Base-by-base conservation (phyloP, 2,888 invertebrate species). In the Plusia festucae region DNA sequence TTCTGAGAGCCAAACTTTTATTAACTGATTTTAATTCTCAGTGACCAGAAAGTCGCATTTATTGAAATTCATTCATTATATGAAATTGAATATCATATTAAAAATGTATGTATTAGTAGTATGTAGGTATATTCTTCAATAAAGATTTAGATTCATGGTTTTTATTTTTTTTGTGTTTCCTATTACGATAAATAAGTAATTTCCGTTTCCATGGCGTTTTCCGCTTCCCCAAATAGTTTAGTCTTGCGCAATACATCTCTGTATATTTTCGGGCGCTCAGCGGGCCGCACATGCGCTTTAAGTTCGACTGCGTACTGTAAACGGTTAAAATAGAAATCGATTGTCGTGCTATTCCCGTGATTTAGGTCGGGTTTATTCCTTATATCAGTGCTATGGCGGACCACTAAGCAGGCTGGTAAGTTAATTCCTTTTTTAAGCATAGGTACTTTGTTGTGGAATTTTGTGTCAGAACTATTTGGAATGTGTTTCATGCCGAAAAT, bases 271-370 rank as follows among this genome's bases (percentile, higher is more conserved):
- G 75, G 88, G 88, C 88, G 88, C 86, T 85, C 84, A 86, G 79
- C 79, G 18, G 79, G 85, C 85, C 91, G 93, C 93, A 91, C 93
- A 93, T 93, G 93, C 93, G 92, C 72, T 76, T 86, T 87, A 79
- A 64, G 74, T 73, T 84, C 82, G 85, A 79, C 84, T 82, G 83
- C 82, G 82, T 77, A 73, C 70, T 86, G 85, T 84, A 83, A 80
- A 84, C 83, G 78, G 88, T 85, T 85, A 85, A 89, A 90, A 92
- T 90, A 89, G 88, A 91, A 91, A 93, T 93, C 91, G 90, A 93
- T 93, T 85, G 82, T 83, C 83, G 85, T 85, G 85, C 88, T 90
- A 86, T 90, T 90, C 84, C 81, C 70, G 90, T 88, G 81, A 88
- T 85, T 84, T 87, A 86, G 90, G 88, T 87, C 88, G 75, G 60